Percentiles rank a stretch among this genome's conserved stretches.
These are phyloP conservation scores for Lasioglossum albipes DNA, from an alignment of 1,140 invertebrate genomes.

Conservation along the genomic window DNA sequence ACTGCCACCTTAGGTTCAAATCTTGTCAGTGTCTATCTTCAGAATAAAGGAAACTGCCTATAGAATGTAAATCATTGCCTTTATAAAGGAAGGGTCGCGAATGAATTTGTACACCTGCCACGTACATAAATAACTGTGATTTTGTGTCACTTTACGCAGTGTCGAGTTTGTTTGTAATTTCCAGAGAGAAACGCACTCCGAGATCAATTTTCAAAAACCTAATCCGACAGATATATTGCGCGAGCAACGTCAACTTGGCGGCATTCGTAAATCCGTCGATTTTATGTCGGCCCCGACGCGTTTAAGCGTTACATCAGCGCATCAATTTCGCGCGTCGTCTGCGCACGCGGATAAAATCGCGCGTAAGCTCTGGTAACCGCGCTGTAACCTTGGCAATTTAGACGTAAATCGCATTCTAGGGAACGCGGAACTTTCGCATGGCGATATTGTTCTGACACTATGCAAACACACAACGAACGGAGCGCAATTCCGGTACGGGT, in stretches of 20 bases:
- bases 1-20: too few species aligned
- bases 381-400: conserved; percentile 64
- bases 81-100: too few species aligned
- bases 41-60: too few species aligned
- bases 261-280: conserved; percentile 30
- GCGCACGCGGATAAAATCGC: conserved; percentile 13
- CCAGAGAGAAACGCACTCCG: too few species aligned
- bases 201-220: neutral
- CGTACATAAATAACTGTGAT: too few species aligned
- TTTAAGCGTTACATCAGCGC: conserved; percentile 27
- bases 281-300: conserved; percentile 30
- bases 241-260: neutral
- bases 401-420: conserved; percentile 65
- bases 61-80: too few species aligned
- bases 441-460: conserved; percentile 69
- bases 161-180: too few species aligned
- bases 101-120: too few species aligned
- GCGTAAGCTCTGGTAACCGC: conserved; percentile 54
- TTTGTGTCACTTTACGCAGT: too few species aligned
- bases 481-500: conserved; percentile 71
- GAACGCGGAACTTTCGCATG: conserved; percentile 56
- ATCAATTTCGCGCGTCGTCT: conserved; percentile 2
- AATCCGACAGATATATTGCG: too few species aligned
- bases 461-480: conserved; percentile 66
- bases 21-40: too few species aligned